Base-by-base conservation (phyloP, 1,140 invertebrate genomes). In the Teleogryllus occipitalis region DNA sequence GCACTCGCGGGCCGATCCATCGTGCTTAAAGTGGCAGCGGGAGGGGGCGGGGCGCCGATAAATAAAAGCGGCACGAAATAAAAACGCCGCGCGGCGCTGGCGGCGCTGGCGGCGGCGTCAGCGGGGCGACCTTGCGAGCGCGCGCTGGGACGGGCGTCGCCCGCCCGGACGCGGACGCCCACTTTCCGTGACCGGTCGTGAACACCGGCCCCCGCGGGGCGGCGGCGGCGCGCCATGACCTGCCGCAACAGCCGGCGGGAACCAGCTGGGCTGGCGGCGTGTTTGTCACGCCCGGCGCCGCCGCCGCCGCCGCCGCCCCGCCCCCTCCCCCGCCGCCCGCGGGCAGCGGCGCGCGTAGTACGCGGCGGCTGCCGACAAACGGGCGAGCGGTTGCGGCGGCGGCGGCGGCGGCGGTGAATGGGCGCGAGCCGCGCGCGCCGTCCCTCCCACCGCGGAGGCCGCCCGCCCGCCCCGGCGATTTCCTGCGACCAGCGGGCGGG, bases 221-320 rank as follows among this genome's bases (percentile, higher is more conserved):
- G 49, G 8, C 8, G 49, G 8, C 15, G 49, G 8, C 15, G 8
- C 8, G 49, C 15, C 8, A 8, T 8, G 49, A 54, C 49, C 49
- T 54, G 15, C 49, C 49, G 49, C 49, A 54, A 54, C 49, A 54
- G 49, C 49, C 75, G 80, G 80, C 80, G 82, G 83, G 82, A 83
- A 83, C 82, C 83, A 79, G 82, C 82, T 77, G 82, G 84, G 82
- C 83, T 84, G 83, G 83, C 80, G 82, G 82, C 83, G 82, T 83
- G 74, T 82, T 80, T 85, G 81, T 83, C 83, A 83, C 82, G 83
- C 82, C 81, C 82, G 80, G 82, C 81, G 81, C 79, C 74, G 78
- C 78, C 75, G 77, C 77, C 80, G 79, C 80, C 80, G 81, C 75
- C 80, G 27, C 80, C 80, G 78, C 74, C 79, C 47, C 39, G 79